Evolutionary conservation across 1,140 invertebrate genomes (phyloP).

Genomic region (Patella vulgata): DNA sequence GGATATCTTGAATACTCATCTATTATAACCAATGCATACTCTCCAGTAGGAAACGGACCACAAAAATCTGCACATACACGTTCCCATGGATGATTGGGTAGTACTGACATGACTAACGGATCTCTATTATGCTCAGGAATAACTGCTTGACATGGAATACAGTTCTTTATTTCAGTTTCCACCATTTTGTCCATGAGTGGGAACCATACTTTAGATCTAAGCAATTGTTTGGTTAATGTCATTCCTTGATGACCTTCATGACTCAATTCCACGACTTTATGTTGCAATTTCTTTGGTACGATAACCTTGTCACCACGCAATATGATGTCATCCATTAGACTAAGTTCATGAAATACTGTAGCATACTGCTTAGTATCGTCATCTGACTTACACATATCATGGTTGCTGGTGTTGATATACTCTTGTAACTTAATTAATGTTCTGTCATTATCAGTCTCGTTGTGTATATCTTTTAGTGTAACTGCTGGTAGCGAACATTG

Average conservation of each 20-base stretch:
- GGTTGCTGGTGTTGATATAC: too few species aligned
- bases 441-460: slow-evolving; percentile 7
- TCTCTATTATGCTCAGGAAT: slow-evolving; percentile 23
- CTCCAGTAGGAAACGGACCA: slow-evolving; percentile 39
- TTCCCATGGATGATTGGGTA: slow-evolving; percentile 39
- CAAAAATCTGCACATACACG: slow-evolving; percentile 39
- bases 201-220: slow-evolving; percentile 58
- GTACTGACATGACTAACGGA: slow-evolving; percentile 35
- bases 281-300: slow-evolving; percentile 32
- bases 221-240: slow-evolving; percentile 47
- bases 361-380: slow-evolving; percentile 1
- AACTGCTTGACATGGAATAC: slow-evolving; percentile 44
- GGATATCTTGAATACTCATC: slow-evolving; percentile 45
- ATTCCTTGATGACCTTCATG: slow-evolving; percentile 45
- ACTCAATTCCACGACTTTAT: slow-evolving; percentile 37
- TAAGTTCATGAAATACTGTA: slow-evolving; percentile 22
- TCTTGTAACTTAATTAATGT: slow-evolving; percentile 11
- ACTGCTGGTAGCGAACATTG: slow-evolving; percentile 2
- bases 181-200: slow-evolving; percentile 50
- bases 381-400: too few species aligned
- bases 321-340: slow-evolving; percentile 24
- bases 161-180: slow-evolving; percentile 39
- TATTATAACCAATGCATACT: slow-evolving; percentile 42
- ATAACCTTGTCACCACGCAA: slow-evolving; percentile 33
- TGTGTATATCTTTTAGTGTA: slow-evolving; percentile 22